Percentiles rank a stretch among this genome's conserved stretches.
Conservation (phyloP, 2,113 vertebrate species). For the Heterochromis multidens region DNA sequence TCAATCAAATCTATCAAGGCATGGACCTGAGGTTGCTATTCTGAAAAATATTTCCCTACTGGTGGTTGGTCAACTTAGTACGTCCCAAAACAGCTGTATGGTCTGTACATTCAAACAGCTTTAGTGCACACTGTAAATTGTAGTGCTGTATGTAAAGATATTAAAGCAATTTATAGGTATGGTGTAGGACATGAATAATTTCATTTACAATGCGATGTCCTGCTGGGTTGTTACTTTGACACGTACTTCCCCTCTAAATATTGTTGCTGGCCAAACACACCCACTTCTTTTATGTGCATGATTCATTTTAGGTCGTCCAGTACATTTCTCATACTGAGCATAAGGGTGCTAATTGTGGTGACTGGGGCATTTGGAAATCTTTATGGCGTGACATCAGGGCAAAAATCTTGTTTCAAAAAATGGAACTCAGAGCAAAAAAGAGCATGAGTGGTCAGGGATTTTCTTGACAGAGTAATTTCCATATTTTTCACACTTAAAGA, state of each 20-base stretch:
- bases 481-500: constrained; percentile 22
- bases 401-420: constrained; percentile 24
- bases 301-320: neutral
- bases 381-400: neutral
- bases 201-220: neutral
- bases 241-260: neutral
- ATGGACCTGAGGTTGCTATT: neutral
- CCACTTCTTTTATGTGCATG: neutral
- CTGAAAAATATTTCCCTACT: neutral
- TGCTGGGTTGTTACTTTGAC: neutral
- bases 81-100: neutral
- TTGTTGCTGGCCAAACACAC: neutral
- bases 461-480: constrained; percentile 23
- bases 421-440: constrained; percentile 4
- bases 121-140: neutral
- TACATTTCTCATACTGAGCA: neutral
- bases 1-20: constrained; percentile 4
- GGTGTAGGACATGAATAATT: neutral
- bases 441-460: constrained; percentile 17
- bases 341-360: neutral
- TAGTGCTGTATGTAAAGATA: neutral
- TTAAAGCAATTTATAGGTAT: neutral
- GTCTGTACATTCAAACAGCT: neutral
- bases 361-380: neutral
- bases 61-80: neutral